Base-by-base conservation (phyloP, 2,888 invertebrate genomes). In the Perithous albicinctus region DNA sequence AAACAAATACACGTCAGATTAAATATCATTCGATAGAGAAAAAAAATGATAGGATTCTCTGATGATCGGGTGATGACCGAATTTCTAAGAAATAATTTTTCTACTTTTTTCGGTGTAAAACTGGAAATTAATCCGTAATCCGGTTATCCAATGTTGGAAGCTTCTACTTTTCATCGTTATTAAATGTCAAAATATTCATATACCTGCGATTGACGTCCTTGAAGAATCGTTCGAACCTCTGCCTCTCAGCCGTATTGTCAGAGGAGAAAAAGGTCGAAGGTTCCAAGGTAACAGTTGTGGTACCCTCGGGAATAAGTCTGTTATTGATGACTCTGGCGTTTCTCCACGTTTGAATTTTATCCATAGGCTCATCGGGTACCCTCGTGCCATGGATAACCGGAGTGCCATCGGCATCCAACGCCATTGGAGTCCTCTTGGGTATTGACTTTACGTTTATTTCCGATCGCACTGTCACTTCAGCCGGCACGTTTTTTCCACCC, bases 251-350 rank as follows among this genome's bases (percentile, higher is more conserved):
- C 29, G 59, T 38, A 41, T 43, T 63, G 32, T 85, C 59, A 1
- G 82, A 15, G 0, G 85, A 67, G 23, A 85, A 85, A 59, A 83
- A 80, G 0, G 86, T 67, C 1, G 95, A 93, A 1, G 95, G 94
- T 20, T 95, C 93, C 61, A 95, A 95, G 84, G 94, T 95, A 1
- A 95, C 95, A 64, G 96, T 95, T 81, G 94, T 94, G 85, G 95
- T 95, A 5, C 95, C 96, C 87, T 95, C 95, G 18, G 96, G 96
- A 59, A 96, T 94, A 66, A 98, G 93, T 91, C 97, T 95, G 73
- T 97, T 97, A 89, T 98, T 97, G 59, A 98, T 96, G 12, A 98
- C 97, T 84, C 97, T 94, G 0, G 97, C 98, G 92, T 98, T 98
- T 73, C 98, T 94, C 97, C 97, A 98, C 0, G 96, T 96, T 90